Conservation (phyloP, 1,140 invertebrate species). For the Drosophila trapezifrons region DNA sequence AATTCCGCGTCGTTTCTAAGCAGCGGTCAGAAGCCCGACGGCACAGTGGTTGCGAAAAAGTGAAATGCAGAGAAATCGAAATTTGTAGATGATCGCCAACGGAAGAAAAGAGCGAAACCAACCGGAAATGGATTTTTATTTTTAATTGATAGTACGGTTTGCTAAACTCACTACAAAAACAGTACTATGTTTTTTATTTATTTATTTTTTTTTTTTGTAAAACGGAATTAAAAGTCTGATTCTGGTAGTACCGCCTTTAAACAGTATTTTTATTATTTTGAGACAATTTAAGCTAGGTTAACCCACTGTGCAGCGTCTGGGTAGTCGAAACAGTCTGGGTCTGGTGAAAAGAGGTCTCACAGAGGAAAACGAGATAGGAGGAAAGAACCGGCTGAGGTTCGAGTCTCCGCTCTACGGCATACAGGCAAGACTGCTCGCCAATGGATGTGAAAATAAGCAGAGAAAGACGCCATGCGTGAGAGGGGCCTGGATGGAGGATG, state of each 20-base stretch:
- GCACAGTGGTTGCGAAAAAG: slow-evolving; percentile 58
- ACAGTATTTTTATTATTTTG: not conserved
- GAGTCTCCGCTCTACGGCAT: slow-evolving; percentile 27
- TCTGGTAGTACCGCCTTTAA: too few relatives aligned
- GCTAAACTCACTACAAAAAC: too few relatives aligned
- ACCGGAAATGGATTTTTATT: not conserved
- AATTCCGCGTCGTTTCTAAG: slow-evolving; percentile 51
- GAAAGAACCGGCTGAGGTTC: slow-evolving; percentile 24
- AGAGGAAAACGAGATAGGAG: slow-evolving; percentile 5
- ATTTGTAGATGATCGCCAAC: slow-evolving; percentile 10
- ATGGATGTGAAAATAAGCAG: slow-evolving; percentile 8
- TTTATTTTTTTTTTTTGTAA: too few relatives aligned
- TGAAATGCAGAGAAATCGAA: slow-evolving; percentile 32
- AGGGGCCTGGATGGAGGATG: slow-evolving; percentile 14
- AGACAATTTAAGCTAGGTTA: not conserved
- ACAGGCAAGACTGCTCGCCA: slow-evolving; percentile 30
- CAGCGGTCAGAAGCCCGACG: slow-evolving; percentile 37
- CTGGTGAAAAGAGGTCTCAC: slow-evolving; percentile 7
- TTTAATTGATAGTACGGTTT: not conserved
- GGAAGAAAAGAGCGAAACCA: slow-evolving; percentile 35
- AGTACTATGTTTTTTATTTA: too few relatives aligned
- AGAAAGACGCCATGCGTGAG: slow-evolving; percentile 38
- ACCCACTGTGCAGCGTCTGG: slow-evolving; percentile 31
- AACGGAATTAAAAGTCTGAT: too few relatives aligned
- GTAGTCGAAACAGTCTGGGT: slow-evolving; percentile 5